Percentiles rank a stretch among this genome's conserved stretches.
phyloP scores from a whole-genome alignment of 2,888 invertebrate genomes.

The Cantharis flavilabris region DNA sequence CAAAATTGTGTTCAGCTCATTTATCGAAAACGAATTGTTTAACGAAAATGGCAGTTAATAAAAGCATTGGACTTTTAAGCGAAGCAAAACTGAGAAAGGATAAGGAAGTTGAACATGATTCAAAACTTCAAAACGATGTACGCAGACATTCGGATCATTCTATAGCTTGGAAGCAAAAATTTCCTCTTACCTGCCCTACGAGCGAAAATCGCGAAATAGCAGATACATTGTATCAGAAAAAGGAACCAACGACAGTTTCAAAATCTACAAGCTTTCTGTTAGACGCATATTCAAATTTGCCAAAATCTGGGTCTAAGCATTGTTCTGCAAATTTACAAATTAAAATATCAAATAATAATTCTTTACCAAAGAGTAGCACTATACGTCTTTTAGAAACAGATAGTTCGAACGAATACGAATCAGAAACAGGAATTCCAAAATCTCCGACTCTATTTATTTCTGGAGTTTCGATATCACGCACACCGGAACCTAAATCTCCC shows the following conservation, averaged over 20 bases:
- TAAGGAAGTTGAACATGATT: conserved; percentile 34
- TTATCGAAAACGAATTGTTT: conserved; percentile 54
- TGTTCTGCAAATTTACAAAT: conserved; percentile 51
- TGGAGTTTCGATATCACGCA: conserved; percentile 62
- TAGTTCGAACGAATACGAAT: conserved; percentile 61
- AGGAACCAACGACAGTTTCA: conserved; percentile 47
- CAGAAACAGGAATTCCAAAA: conserved; percentile 62
- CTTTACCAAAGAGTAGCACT: conserved; percentile 40
- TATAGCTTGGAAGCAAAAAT: conserved; percentile 36
- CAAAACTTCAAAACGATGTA: conserved; percentile 23
- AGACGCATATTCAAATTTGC: conserved; percentile 45
- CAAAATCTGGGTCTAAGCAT: conserved; percentile 38
- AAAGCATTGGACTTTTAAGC: conserved; percentile 52
- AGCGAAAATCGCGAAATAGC: conserved; percentile 36
- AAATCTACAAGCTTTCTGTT: conserved; percentile 53
- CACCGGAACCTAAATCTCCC: conserved; percentile 56
- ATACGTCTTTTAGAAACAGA: conserved; percentile 55
- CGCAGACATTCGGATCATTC: conserved; percentile 38
- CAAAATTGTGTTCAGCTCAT: conserved; percentile 56
- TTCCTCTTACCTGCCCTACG: conserved; percentile 30
- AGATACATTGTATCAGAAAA: conserved; percentile 45
- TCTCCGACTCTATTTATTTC: conserved; percentile 63
- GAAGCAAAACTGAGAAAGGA: conserved; percentile 44
- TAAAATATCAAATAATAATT: conserved; percentile 51
- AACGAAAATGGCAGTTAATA: conserved; percentile 54